These are phyloP conservation scores for Anguilla rostrata DNA, from an alignment of 2,113 vertebrate genomes.

Conservation along the genomic window DNA sequence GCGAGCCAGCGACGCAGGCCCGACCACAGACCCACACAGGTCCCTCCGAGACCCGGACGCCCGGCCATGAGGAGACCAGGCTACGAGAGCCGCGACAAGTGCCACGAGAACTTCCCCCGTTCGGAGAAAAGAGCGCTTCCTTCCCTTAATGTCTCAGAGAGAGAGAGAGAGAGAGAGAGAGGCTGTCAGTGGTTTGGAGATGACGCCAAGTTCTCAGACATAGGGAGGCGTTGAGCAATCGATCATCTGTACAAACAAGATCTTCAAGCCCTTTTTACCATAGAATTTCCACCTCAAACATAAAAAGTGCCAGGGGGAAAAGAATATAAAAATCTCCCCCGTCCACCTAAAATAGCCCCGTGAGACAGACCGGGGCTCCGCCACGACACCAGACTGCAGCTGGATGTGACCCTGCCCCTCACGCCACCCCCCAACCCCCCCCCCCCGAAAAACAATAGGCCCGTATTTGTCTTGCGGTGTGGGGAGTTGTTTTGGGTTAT, in stretches of 20 bases:
- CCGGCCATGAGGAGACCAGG: not conserved
- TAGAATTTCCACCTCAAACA: constrained; percentile 70
- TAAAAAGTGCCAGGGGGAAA: constrained; percentile 48
- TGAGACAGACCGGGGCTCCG: not conserved
- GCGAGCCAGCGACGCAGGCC: not conserved
- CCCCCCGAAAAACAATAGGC: constrained; percentile 30
- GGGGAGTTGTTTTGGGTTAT: constrained; percentile 62
- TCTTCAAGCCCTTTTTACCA: constrained; percentile 38
- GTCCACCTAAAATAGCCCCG: constrained; percentile 12
- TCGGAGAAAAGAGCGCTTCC: not conserved
- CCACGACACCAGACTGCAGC: not conserved
- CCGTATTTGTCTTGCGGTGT: constrained; percentile 56
- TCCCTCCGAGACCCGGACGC: not conserved
- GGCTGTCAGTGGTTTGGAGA: constrained; percentile 48
- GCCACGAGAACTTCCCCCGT: not conserved
- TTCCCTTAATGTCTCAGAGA: not conserved
- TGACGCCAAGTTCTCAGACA: constrained; percentile 46
- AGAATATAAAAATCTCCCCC: not conserved
- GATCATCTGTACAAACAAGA: constrained; percentile 69
- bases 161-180: constrained; percentile 28
- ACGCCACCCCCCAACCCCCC: too few species aligned
- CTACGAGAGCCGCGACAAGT: not conserved
- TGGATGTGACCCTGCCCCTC: not conserved
- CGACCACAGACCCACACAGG: not conserved
- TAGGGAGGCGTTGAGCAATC: constrained; percentile 64